Evolutionary conservation across 2,797 vertebrate species (phyloP).

Genomic region (Vespertilio murinus): DNA sequence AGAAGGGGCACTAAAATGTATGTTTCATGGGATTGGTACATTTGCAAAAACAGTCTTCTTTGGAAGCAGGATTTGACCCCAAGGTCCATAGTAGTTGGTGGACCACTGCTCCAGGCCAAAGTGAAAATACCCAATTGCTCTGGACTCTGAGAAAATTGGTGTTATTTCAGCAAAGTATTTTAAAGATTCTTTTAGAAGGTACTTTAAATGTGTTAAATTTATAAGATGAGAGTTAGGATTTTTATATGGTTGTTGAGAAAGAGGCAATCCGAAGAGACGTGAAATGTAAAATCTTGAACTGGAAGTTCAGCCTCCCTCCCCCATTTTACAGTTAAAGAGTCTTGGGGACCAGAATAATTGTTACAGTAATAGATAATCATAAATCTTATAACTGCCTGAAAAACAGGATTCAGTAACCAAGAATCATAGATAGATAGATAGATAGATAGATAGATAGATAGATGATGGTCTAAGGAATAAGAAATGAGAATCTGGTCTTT

Average conservation of each 20-base stretch:
- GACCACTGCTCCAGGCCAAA: not conserved
- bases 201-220: not conserved
- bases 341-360: not conserved
- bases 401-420: not conserved
- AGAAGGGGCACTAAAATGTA: not conserved
- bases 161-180: not conserved
- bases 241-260: too few relatives aligned
- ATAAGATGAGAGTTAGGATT: not conserved
- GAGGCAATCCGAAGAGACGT: too few relatives aligned
- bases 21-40: not conserved
- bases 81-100: fast-evolving
- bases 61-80: not conserved
- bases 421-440: not conserved
- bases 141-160: not conserved
- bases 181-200: not conserved
- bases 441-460: not conserved
- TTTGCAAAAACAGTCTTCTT: not conserved
- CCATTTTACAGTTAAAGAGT: not conserved
- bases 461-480: not conserved
- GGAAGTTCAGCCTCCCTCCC: not conserved
- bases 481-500: conserved; percentile 50
- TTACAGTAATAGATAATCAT: not conserved
- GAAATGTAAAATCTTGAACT: not conserved
- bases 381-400: not conserved
- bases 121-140: not conserved